Percentiles rank a stretch among this genome's conserved stretches.
phyloP scores from a whole-genome alignment of 2,797 vertebrate genomes.

The Eremophila alpestris region DNA sequence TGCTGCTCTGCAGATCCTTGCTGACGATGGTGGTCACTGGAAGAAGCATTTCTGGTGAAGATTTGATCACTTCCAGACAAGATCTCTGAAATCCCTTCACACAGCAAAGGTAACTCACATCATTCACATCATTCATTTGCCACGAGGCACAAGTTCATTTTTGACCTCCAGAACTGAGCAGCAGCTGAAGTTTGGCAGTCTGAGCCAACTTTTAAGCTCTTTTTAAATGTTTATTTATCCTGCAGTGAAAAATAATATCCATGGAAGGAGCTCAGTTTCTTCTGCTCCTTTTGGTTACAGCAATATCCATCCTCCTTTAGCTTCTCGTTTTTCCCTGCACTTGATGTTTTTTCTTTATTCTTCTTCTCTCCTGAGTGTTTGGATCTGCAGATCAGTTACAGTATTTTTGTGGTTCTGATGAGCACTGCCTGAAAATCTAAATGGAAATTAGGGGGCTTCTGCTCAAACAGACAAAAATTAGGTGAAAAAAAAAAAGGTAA shows the following conservation, averaged over 20 bases:
- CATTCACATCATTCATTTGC: background rate
- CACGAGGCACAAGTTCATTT: rapidly evolving
- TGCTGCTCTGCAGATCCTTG: conserved; percentile 55
- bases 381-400: background rate
- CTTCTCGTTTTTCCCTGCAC: background rate
- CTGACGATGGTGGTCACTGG: conserved; percentile 63
- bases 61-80: conserved; percentile 64
- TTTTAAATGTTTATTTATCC: background rate
- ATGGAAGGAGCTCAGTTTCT: background rate
- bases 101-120: conserved; percentile 63
- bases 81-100: conserved; percentile 66
- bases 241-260: background rate
- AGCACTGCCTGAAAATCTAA: background rate
- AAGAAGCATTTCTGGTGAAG: conserved; percentile 57
- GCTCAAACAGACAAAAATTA: background rate
- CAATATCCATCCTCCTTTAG: background rate
- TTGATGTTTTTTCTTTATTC: background rate
- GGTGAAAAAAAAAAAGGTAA: background rate
- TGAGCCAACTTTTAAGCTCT: background rate
- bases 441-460: background rate
- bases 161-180: background rate
- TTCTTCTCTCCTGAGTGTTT: background rate
- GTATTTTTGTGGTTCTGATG: background rate
- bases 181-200: background rate
- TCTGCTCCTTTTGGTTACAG: background rate